Base-by-base conservation (phyloP, 2,113 vertebrate species). In the Ageneiosus marmoratus region DNA sequence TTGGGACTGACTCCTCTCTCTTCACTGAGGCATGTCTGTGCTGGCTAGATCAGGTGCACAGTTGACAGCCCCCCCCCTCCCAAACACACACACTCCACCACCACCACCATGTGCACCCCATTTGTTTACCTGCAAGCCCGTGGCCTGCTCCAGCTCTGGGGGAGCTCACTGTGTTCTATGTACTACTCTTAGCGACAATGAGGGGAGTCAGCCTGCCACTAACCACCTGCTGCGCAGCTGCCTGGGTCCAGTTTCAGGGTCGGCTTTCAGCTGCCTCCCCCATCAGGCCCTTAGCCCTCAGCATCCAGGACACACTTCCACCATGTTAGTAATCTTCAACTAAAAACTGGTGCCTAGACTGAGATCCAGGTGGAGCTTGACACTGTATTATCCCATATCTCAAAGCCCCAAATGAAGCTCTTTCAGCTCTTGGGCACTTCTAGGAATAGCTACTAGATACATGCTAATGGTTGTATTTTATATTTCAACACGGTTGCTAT, bases 141-240 rank as follows among this genome's bases (percentile, higher is more conserved):
- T 37, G 80, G 79, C 67, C 50, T 75, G 81, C 24, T 75, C 69
- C 53, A 75, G 65, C 78, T 74, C 77, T 78, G 73, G 81, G 70
- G 83, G 74, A 48, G 75, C 79, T 74, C 53, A 65, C 51, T 63
- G 29, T 44, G 44, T 60, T 48, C 67, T 67, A 34, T 20, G 80
- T 69, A 80, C 87, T 83, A 86, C 82, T 87, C 89, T 70, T 16
- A 86, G 84, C 83, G 86, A 93, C 91, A 93, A 93, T 92, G 90
- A 93, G 84, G 91, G 91, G 89, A 91, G 89, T 91, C 86, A 89
- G 91, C 89, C 91, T 92, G 89, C 91, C 91, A 94, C 87, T 88
- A 88, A 89, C 93, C 94, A 94, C 94, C 94, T 94, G 94, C 92
- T 93, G 90, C 76, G 90, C 93, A 94, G 94, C 93, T 93, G 94